Percentiles rank a stretch among this genome's conserved stretches.
Conservation (phyloP, 2,888 invertebrate genomes). For the Ophonus ardosiacus region DNA sequence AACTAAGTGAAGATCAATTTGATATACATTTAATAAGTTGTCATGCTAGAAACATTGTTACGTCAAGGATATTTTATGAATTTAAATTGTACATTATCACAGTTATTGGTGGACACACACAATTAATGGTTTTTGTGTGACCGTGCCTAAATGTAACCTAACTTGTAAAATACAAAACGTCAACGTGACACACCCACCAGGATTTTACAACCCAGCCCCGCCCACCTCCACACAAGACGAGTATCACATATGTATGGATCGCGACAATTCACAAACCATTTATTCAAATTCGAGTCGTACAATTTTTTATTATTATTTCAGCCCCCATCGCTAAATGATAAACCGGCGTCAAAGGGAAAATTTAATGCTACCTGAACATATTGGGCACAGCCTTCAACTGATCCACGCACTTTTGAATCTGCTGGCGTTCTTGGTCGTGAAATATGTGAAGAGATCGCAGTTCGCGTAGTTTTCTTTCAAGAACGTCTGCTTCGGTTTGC, state of each 20-base stretch:
- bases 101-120: constrained; percentile 75
- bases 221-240: constrained; percentile 36
- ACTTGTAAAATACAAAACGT: constrained; percentile 59
- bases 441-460: constrained; percentile 71
- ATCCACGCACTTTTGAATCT: constrained; percentile 72
- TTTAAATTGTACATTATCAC: constrained; percentile 76
- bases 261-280: constrained; percentile 27
- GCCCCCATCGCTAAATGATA: background rate
- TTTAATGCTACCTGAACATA: constrained; percentile 73
- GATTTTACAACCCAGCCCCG: constrained; percentile 17
- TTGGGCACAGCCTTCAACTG: constrained; percentile 73
- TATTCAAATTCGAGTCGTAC: constrained; percentile 30
- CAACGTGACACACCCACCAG: constrained; percentile 55
- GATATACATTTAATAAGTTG: constrained; percentile 74
- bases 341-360: background rate
- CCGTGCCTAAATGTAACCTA: constrained; percentile 59
- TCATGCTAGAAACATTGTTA: constrained; percentile 76
- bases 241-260: constrained; percentile 48
- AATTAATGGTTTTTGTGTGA: constrained; percentile 62
- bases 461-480: constrained; percentile 72
- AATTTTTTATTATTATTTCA: background rate
- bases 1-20: constrained; percentile 55
- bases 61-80: constrained; percentile 73
- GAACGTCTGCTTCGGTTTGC: constrained; percentile 75
- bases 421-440: constrained; percentile 71